Percentiles rank a stretch among this genome's conserved stretches.
phyloP scores from a whole-genome alignment of 2,888 invertebrate species.

The Drosophila fulvimacula region DNA sequence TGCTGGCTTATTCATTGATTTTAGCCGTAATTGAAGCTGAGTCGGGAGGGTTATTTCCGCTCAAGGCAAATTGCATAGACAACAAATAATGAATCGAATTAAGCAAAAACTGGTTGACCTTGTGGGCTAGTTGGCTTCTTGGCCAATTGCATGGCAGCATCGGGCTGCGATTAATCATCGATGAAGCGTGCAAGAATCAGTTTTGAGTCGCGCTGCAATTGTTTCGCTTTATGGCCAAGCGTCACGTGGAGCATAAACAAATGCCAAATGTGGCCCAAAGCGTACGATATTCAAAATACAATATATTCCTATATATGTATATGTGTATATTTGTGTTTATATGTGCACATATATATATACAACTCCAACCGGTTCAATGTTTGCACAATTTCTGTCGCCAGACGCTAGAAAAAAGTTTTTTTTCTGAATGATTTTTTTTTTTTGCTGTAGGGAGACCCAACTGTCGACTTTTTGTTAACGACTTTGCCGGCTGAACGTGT shows the following conservation, averaged over 20 bases:
- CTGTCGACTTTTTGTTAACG: constrained; percentile 37
- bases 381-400: constrained; percentile 78
- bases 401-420: constrained; percentile 51
- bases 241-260: constrained; percentile 54
- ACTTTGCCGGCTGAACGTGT: constrained; percentile 60
- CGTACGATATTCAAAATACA: constrained; percentile 16
- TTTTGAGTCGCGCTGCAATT: constrained; percentile 28
- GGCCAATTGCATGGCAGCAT: constrained; percentile 47
- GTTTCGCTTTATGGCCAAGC: constrained; percentile 15
- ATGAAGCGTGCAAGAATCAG: constrained; percentile 74
- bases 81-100: constrained; percentile 12
- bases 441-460: constrained; percentile 30
- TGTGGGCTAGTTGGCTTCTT: constrained; percentile 23
- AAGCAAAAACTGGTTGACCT: constrained; percentile 62
- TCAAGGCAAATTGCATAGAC: constrained; percentile 32
- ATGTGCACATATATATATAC: constrained; percentile 44
- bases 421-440: constrained; percentile 63
- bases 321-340: neutral
- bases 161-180: constrained; percentile 65
- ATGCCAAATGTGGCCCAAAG: constrained; percentile 26
- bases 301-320: neutral
- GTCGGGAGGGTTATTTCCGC: constrained; percentile 55
- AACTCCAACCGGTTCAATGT: constrained; percentile 79
- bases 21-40: constrained; percentile 54
- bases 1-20: constrained; percentile 59